Evolutionary conservation across 2,888 invertebrate species (phyloP).

Genomic region (Tenthredo livida): DNA sequence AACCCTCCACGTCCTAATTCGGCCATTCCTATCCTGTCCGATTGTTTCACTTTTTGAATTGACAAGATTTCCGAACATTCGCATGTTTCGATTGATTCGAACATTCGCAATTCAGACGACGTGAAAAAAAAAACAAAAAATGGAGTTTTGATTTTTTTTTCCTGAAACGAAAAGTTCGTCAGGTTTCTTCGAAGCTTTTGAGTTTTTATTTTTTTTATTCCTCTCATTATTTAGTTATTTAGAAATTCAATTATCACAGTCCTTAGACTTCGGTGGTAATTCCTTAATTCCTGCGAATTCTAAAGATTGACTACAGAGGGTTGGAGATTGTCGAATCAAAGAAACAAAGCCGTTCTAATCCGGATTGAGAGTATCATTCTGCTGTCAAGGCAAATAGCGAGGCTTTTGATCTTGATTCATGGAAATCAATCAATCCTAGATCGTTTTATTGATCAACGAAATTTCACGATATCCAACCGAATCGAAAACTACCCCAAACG

Average conservation of each 20-base stretch:
- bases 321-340: background rate
- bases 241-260: background rate
- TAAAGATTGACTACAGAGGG: background rate
- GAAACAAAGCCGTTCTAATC: conserved; percentile 15
- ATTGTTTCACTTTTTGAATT: background rate
- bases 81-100: too few species aligned
- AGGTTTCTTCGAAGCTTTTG: background rate
- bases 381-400: conserved; percentile 1
- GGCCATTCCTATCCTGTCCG: background rate
- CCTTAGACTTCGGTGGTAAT: background rate
- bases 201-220: too few species aligned
- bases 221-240: background rate
- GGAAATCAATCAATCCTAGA: conserved; percentile 2
- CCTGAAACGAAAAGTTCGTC: too few species aligned
- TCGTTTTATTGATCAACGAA: background rate
- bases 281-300: background rate
- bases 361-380: background rate
- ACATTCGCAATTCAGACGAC: too few species aligned
- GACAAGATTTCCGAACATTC: background rate
- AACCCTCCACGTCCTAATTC: background rate
- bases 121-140: too few species aligned
- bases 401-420: background rate
- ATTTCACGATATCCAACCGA: background rate
- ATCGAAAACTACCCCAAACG: background rate
- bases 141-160: too few species aligned